Percentiles rank a stretch among this genome's conserved stretches.
phyloP scores from a whole-genome alignment of 2,888 invertebrate species.

The Maniola hyperantus region DNA sequence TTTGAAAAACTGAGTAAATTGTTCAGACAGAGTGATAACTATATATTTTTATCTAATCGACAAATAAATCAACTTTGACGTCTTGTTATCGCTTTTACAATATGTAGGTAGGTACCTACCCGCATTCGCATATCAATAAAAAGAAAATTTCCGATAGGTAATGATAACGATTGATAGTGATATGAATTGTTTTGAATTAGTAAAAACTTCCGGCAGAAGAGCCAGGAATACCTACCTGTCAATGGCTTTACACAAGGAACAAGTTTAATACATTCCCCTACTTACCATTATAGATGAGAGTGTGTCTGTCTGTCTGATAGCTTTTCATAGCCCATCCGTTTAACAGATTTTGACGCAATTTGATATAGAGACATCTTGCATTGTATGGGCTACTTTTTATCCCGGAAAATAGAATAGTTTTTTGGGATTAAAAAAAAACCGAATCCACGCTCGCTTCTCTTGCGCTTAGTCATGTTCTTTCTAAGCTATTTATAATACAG shows the following conservation, averaged over 20 bases:
- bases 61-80: conserved; percentile 50
- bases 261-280: background rate
- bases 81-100: conserved; percentile 52
- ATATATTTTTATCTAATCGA: conserved; percentile 35
- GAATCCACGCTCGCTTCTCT: too few relatives aligned
- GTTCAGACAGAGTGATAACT: conserved; percentile 6
- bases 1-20: conserved; percentile 15
- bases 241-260: too few relatives aligned
- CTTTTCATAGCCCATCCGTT: too few relatives aligned
- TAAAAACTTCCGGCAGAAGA: background rate
- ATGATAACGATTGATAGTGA: background rate
- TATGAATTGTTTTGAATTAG: background rate
- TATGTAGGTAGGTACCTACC: conserved; percentile 18
- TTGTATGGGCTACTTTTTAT: too few relatives aligned
- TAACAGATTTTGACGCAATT: too few relatives aligned
- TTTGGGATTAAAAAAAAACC: too few relatives aligned
- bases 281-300: too few relatives aligned
- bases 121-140: conserved; percentile 41
- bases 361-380: too few relatives aligned
- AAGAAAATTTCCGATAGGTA: background rate
- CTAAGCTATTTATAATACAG: too few relatives aligned
- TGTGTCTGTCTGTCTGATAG: too few relatives aligned
- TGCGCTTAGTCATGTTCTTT: too few relatives aligned
- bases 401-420: too few relatives aligned
- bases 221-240: background rate